Base-by-base conservation (phyloP, 2,888 invertebrate genomes). In the Nysson spinosus region DNA sequence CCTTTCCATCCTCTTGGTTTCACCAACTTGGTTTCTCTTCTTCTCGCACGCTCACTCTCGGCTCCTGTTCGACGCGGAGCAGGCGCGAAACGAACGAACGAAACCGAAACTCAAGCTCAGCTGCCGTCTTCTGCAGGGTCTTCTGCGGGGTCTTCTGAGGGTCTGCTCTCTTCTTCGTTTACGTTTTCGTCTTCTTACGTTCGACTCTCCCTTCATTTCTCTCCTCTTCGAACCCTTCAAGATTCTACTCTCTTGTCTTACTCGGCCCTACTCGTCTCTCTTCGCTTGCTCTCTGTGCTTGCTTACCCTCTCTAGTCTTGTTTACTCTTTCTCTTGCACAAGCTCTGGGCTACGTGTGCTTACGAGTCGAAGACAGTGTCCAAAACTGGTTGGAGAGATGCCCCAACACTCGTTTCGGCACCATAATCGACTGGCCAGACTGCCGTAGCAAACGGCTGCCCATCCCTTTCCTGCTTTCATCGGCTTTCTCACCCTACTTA, bases 41-140 rank as follows among this genome's bases (percentile, higher is more conserved):
- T n/a, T n/a, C 60, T 58, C 28, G 22, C 30, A 58, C 49, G 64
- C 56, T 72, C 72, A 61, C 72, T 66, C 73, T 70, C 63, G 55
- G 49, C 68, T 72, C 60, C 65, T 56, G 66, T 63, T 70, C 51
- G 57, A 47, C 63, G 60, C 51, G 52, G 69, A 73, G 78, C 75
- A 71, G 61, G 72, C 75, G 77, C 76, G 79, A 77, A 75, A 75
- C 63, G 78, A 79, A 75, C 63, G 78, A 79, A 79, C 75, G 79
- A 79, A 79, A 79, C 70, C 72, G 77, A 79, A 79, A 78, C 77
- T 69, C 75, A 52, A 72, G 62, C 70, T 67, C 61, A 50, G 34
- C 68, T 55, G 51, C 71, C 63, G 56, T 64, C 64, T 64, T 57
- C 60, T 42, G 35, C 34, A 57, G n/a, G n/a, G n/a, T n/a, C n/a